A percentile compares a stretch with the other conserved stretches of the same genome.
Evolutionary conservation across 2,113 vertebrate genomes (phyloP).

Genomic region (Glaucomys volans): DNA sequence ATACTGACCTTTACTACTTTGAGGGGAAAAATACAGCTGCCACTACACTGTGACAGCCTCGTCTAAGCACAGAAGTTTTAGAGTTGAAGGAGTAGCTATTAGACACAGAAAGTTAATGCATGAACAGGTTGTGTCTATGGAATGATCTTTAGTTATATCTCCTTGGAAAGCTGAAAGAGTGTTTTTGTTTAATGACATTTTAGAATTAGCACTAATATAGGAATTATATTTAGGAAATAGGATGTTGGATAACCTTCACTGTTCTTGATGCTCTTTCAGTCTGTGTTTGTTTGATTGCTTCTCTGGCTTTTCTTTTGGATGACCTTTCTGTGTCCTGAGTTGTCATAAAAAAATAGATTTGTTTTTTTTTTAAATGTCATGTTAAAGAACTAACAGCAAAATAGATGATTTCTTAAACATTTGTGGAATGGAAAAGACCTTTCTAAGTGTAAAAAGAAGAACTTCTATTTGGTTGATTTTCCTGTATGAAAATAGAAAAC

Average conservation of each 20-base stretch:
- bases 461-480: background rate
- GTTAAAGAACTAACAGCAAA: background rate
- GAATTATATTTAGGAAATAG: background rate
- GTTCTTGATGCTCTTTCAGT: background rate
- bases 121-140: background rate
- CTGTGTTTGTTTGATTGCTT: background rate
- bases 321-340: background rate
- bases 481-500: background rate
- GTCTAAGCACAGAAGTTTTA: background rate
- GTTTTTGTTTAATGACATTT: background rate
- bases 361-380: background rate
- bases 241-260: background rate
- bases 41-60: background rate
- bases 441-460: background rate
- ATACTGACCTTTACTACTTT: background rate
- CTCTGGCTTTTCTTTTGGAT: background rate
- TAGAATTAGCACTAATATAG: background rate
- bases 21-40: background rate
- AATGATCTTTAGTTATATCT: background rate
- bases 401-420: background rate
- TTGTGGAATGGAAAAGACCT: background rate
- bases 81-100: background rate
- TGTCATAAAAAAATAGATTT: constrained; percentile 9
- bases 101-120: background rate
- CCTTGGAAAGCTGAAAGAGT: background rate